Conservation (phyloP, 2,113 vertebrate genomes). For the Phalacrocorax carbo region DNA sequence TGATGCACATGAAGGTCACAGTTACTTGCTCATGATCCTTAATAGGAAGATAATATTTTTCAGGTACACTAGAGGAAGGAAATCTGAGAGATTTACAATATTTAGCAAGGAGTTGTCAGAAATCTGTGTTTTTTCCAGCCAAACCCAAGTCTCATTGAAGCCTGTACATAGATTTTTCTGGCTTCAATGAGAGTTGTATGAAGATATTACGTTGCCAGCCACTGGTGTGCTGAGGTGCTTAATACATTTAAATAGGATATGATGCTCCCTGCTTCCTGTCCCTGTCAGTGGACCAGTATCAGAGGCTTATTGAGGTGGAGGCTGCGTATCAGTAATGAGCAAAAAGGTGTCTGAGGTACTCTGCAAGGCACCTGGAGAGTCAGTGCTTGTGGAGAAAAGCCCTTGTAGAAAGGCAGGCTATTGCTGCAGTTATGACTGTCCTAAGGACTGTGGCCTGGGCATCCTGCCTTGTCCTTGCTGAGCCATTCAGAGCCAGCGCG, state of each 20-base stretch:
- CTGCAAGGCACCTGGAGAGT: neutral
- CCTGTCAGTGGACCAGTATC: neutral
- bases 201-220: neutral
- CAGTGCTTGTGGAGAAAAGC: neutral
- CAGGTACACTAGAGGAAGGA: neutral
- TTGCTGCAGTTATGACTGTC: neutral
- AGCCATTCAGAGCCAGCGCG: neutral
- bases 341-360: neutral
- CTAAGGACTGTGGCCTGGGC: neutral
- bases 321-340: neutral
- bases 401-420: neutral
- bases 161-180: neutral
- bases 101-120: neutral
- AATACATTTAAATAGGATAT: neutral
- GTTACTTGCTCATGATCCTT: neutral
- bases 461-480: neutral
- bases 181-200: neutral
- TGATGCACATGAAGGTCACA: neutral
- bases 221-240: neutral
- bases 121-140: neutral
- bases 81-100: neutral
- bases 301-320: neutral
- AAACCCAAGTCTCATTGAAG: neutral
- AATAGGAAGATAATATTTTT: neutral
- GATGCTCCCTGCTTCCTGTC: neutral